Percentiles rank a stretch among this genome's conserved stretches.
Evolutionary conservation across 1,140 invertebrate genomes (phyloP).

Genomic region (Linepithema humile): DNA sequence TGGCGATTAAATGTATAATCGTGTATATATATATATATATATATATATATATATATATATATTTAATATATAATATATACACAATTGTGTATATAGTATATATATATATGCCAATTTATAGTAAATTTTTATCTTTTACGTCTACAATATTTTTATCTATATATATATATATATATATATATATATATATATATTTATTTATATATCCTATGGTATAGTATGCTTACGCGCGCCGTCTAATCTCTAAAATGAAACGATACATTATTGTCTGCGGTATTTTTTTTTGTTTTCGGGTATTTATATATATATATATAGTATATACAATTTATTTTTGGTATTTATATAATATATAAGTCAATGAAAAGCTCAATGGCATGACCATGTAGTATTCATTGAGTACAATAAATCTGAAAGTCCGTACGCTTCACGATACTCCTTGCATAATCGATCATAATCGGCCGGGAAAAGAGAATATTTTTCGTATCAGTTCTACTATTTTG

Average conservation of each 20-base stretch:
- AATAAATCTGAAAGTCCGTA: conserved; percentile 63
- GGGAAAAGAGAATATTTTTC: background rate
- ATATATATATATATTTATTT: conserved; percentile 33
- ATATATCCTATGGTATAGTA: conserved; percentile 66
- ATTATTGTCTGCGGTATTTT: conserved; percentile 82
- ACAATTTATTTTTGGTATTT: conserved; percentile 61
- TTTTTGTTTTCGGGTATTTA: conserved; percentile 75
- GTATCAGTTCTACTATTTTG: background rate
- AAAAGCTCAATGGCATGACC: conserved; percentile 82
- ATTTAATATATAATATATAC: conserved; percentile 46
- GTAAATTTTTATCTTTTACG: conserved; percentile 57
- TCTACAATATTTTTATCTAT: conserved; percentile 57
- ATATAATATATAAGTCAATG: conserved; percentile 76
- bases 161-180: conserved; percentile 29
- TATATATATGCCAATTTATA: conserved; percentile 49
- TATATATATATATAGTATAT: conserved; percentile 71
- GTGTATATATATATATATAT: conserved; percentile 67
- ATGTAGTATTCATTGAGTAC: conserved; percentile 74
- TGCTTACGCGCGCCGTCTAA: conserved; percentile 73
- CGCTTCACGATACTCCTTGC: conserved; percentile 51
- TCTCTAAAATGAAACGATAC: conserved; percentile 81
- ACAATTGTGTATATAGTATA: conserved; percentile 60
- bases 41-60: conserved; percentile 66
- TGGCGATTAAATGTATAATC: conserved; percentile 72
- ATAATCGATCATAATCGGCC: conserved; percentile 10